A percentile compares a stretch with the other conserved stretches of the same genome.
These are phyloP conservation scores for Baccha elongata DNA, from an alignment of 2,888 invertebrate species.

Conservation along the genomic window DNA sequence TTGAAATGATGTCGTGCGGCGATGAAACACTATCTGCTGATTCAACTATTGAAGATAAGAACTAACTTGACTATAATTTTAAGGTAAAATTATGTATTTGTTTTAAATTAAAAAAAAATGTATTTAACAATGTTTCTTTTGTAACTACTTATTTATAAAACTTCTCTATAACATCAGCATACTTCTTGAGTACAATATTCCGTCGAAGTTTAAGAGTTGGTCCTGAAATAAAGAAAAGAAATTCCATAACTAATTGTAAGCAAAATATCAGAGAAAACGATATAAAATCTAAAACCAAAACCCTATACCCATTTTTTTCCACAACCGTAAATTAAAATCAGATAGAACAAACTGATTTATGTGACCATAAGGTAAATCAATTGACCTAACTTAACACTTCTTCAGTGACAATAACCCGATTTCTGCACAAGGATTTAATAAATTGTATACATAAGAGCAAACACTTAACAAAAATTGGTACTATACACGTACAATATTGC, in stretches of 20 bases:
- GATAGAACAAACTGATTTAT: constrained; percentile 10
- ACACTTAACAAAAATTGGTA: constrained; percentile 47
- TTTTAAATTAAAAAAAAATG: not conserved
- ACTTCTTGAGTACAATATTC: constrained; percentile 89
- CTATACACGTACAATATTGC: constrained; percentile 25
- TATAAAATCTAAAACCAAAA: no score
- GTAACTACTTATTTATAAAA: constrained; percentile 35
- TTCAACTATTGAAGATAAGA: constrained; percentile 16
- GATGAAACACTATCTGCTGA: constrained; percentile 39
- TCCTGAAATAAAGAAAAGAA: constrained; percentile 81
- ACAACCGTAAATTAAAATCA: no score
- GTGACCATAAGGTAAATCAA: constrained; percentile 26
- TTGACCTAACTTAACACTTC: constrained; percentile 12
- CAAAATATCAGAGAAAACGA: not conserved
- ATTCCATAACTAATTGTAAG: not conserved
- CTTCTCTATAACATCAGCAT: constrained; percentile 88
- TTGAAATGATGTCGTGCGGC: constrained; percentile 51
- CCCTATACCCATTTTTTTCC: no score
- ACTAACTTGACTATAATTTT: not conserved
- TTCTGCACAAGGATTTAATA: constrained; percentile 3
- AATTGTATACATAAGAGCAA: constrained; percentile 28
- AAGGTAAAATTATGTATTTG: not conserved
- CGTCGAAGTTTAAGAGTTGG: constrained; percentile 94
- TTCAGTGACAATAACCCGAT: constrained; percentile 51
- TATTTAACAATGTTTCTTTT: not conserved